phyloP scores from a whole-genome alignment of 2,797 vertebrate genomes.

The Hafferia zeledoni region DNA sequence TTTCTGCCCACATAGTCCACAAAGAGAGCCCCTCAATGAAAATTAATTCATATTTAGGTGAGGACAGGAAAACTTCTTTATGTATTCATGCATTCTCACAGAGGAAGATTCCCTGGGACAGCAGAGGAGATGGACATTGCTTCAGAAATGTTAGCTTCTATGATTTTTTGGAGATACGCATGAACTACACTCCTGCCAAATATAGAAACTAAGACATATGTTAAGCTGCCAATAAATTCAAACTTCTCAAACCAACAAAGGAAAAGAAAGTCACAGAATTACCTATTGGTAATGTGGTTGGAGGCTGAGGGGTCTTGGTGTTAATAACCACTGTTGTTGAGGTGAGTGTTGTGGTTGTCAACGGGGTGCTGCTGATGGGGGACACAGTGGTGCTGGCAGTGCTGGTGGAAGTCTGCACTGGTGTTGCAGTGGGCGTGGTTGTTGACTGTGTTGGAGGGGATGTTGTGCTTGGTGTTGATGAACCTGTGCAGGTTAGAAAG shows the following conservation, averaged over 20 bases:
- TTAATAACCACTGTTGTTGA: rapidly evolving
- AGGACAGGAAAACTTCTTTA: not conserved
- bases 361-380: too few species aligned
- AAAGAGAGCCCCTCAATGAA: not conserved
- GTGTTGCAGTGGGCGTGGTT: rapidly evolving
- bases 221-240: not conserved
- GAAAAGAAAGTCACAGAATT: not conserved
- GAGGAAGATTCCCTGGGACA: not conserved
- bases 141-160: not conserved
- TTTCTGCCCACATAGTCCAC: not conserved
- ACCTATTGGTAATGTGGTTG: not conserved
- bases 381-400: rapidly evolving
- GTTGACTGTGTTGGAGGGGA: rapidly evolving
- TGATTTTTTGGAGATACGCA: not conserved
- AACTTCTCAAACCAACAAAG: not conserved
- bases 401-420: not conserved
- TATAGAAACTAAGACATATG: not conserved
- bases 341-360: rapidly evolving
- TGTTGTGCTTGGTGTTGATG: rapidly evolving
- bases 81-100: not conserved
- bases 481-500: too few species aligned
- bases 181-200: not conserved
- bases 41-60: not conserved
- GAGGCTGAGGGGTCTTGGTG: rapidly evolving
- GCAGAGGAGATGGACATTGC: not conserved